A percentile compares a stretch with the other conserved stretches of the same genome.
Evolutionary conservation across 2,113 vertebrate genomes (phyloP).

Genomic region (Cephalopholis sonnerati): DNA sequence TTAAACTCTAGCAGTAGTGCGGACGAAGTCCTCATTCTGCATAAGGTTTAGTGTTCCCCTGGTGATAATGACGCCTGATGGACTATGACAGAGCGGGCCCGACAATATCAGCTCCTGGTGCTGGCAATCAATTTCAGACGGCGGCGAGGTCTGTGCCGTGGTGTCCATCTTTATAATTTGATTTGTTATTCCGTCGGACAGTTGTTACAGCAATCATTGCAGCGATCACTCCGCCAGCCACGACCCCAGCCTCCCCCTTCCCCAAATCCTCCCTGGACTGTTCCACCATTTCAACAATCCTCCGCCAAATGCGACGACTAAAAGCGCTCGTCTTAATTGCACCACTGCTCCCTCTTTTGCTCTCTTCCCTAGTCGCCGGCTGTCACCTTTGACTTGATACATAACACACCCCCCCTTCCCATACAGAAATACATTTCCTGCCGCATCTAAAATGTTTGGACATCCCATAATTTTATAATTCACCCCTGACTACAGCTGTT

Average conservation of each 20-base stretch:
- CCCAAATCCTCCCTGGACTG: constrained; percentile 44
- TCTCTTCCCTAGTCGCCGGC: constrained; percentile 12
- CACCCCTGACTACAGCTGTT: constrained; percentile 81
- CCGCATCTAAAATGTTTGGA: constrained; percentile 75
- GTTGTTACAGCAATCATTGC: constrained; percentile 79
- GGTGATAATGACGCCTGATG: constrained; percentile 80
- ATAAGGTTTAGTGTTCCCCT: constrained; percentile 70
- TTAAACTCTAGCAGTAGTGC: constrained; percentile 5
- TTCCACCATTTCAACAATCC: constrained; percentile 40
- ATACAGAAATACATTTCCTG: constrained; percentile 57
- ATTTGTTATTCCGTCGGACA: constrained; percentile 82
- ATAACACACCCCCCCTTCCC: constrained; percentile 14
- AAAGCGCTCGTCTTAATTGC: constrained; percentile 60
- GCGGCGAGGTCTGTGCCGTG: constrained; percentile 57
- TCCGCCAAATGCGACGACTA: constrained; percentile 38
- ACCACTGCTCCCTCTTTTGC: constrained; percentile 21
- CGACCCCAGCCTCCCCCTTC: constrained; percentile 26
- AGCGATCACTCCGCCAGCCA: constrained; percentile 65
- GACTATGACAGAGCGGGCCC: constrained; percentile 76
- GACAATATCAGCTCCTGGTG: constrained; percentile 73
- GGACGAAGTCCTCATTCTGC: constrained; percentile 57
- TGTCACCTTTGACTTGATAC: constrained; percentile 66
- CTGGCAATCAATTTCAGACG: constrained; percentile 79
- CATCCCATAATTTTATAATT: constrained; percentile 81
- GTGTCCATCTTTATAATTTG: constrained; percentile 82